Evolutionary conservation across 2,797 vertebrate genomes (phyloP).

Genomic region (Nannoperca obscura): DNA sequence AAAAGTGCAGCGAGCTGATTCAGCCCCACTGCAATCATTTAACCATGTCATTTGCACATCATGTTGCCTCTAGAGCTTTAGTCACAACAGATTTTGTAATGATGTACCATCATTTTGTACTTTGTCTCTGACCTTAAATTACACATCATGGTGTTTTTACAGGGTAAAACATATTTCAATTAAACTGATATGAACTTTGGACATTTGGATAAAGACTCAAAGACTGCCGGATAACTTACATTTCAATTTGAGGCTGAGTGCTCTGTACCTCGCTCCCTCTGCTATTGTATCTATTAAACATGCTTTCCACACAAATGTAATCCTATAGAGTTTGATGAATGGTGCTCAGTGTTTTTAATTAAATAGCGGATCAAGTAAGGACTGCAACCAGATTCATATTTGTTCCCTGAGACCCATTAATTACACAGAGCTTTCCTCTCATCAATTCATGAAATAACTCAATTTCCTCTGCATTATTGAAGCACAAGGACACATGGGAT

Average conservation of each 20-base stretch:
- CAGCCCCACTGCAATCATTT: background rate
- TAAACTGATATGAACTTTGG: conserved; percentile 5
- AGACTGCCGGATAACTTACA: conserved; percentile 6
- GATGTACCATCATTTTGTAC: background rate
- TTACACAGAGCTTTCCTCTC: conserved; percentile 54
- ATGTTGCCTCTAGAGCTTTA: background rate
- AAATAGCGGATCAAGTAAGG: conserved; percentile 44
- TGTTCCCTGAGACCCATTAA: conserved; percentile 56
- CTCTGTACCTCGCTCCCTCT: background rate
- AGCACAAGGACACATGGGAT: conserved; percentile 24
- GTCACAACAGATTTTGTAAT: background rate
- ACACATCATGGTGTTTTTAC: background rate
- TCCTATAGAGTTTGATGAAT: conserved; percentile 44
- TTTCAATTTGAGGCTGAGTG: conserved; percentile 25
- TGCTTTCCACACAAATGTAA: conserved; percentile 38
- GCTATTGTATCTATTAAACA: conserved; percentile 23
- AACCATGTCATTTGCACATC: conserved; percentile 20
- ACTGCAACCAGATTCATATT: conserved; percentile 54
- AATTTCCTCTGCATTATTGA: conserved; percentile 49
- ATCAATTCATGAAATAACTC: conserved; percentile 60
- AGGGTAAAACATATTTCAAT: conserved; percentile 2
- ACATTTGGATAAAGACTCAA: background rate
- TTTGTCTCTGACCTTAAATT: background rate
- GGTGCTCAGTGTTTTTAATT: conserved; percentile 58
- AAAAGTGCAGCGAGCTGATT: background rate